A percentile compares a stretch with the other conserved stretches of the same genome.
Evolutionary conservation across 2,888 invertebrate genomes (phyloP).

Genomic region (Sisyra nigra): DNA sequence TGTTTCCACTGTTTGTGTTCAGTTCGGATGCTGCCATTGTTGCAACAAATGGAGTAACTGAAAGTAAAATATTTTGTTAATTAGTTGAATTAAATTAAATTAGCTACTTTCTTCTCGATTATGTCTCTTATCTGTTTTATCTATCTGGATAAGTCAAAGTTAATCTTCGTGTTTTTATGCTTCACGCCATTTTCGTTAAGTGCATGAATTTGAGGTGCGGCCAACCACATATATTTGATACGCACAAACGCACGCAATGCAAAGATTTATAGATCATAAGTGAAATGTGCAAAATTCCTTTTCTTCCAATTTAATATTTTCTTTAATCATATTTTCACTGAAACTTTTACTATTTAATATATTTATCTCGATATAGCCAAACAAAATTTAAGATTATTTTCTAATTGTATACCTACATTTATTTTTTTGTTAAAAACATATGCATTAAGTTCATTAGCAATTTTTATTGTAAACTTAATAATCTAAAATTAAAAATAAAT

Average conservation of each 20-base stretch:
- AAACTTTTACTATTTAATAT: not conserved
- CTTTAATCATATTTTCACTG: not conserved
- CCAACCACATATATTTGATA: no score
- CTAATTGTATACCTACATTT: not conserved
- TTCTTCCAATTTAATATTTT: slow-evolving; percentile 5
- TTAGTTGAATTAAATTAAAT: not conserved
- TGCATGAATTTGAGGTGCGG: no score
- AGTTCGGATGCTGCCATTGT: slow-evolving; percentile 4
- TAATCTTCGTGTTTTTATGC: not conserved
- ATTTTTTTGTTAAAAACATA: no score
- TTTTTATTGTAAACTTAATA: no score
- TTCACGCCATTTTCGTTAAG: not conserved
- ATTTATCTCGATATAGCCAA: not conserved
- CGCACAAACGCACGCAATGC: no score
- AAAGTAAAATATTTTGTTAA: not conserved
- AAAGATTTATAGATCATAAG: no score
- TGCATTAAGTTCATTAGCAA: no score
- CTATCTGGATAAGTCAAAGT: no score
- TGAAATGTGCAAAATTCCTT: not conserved
- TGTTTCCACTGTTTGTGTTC: slow-evolving; percentile 1
- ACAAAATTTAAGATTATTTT: not conserved
- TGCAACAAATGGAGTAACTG: not conserved
- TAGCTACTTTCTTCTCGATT: not conserved
- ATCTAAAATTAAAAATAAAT: no score
- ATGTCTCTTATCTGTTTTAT: not conserved